Base-by-base conservation (phyloP, 2,113 vertebrate species). In the Fregetta grallaria region DNA sequence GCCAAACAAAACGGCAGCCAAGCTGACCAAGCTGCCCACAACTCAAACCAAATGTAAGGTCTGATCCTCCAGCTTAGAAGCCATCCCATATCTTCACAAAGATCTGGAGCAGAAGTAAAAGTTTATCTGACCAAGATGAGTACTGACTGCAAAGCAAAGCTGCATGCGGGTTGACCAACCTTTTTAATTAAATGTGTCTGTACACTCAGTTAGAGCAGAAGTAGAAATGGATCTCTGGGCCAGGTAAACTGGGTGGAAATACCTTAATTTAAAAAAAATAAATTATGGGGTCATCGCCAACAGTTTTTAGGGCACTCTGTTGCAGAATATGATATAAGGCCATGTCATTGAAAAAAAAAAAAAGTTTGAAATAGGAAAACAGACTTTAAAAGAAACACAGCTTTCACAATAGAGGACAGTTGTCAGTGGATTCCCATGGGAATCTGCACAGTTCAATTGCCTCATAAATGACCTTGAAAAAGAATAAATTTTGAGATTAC, bases 231-330 rank as follows among this genome's bases (percentile, higher is more conserved):
- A 63, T 79, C 18, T 49, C 34, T 42, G 20, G 12, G 17, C 12
- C n/a, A 47, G 15, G 27, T 49, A 82, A 85, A 78, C 50, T 42
- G 16, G 1, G 14, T 82, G 78, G 73, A 93, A 91, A 85, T 63
- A 50, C 1, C 22, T 32, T 49, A n/a, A 61, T 36, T 67, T 9
- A 32, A 52, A 56, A 73, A 34, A 66, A 56, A 38, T 38, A 29
- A 30, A 25, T 11, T 19, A 21, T 8, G 6, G 3, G 5, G 6
- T 77, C 10, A 3, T 8, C 0, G 0, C 15, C 70, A 78, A 40
- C 7, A 58, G 8, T 42, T 70, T 91, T 63, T 32, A 81, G 74
- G 19, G 21, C 32, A 67, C n/a, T 67, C 27, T 58, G 25, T 27
- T 38, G 19, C n/a, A 82, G 38, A 71, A 27, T 34, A 78, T 63